phyloP scores from a whole-genome alignment of 2,888 invertebrate species.

The Ornithoptera priamus region DNA sequence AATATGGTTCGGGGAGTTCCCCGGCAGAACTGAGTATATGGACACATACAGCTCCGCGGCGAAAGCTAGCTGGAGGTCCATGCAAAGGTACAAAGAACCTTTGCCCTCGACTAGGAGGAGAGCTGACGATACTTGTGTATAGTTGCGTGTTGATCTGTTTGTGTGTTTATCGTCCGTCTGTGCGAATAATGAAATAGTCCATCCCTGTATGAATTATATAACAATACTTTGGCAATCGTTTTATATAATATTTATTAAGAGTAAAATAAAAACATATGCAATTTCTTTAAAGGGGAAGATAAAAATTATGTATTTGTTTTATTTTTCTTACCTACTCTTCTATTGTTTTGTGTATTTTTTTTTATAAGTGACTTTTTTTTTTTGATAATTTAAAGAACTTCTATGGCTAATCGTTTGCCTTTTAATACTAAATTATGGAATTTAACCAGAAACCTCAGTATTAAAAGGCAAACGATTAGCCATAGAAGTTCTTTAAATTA shows the following conservation, averaged over 20 bases:
- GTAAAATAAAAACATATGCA: constrained; percentile 33
- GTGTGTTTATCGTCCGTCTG: background rate
- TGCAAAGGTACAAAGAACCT: constrained; percentile 82
- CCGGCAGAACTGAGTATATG: constrained; percentile 82
- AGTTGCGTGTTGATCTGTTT: constrained; percentile 31
- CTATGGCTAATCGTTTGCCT: no score
- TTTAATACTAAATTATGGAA: no score
- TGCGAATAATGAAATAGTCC: background rate
- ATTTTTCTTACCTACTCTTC: constrained; percentile 19
- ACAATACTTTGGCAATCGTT: background rate
- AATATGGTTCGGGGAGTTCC: constrained; percentile 77
- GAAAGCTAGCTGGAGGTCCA: constrained; percentile 78
- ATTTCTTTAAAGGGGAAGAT: constrained; percentile 47
- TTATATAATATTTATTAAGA: background rate
- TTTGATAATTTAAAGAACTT: no score
- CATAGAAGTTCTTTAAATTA: no score
- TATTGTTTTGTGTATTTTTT: background rate
- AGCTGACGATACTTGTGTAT: constrained; percentile 78
- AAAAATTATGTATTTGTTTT: constrained; percentile 36
- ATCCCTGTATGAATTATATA: background rate
- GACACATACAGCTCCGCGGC: constrained; percentile 82
- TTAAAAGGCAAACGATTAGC: no score
- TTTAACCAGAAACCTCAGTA: no score
- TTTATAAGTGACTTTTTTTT: no score
- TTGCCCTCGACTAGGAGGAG: constrained; percentile 81